Conservation (phyloP, 2,888 invertebrate genomes). For the Microchrysa polita region DNA sequence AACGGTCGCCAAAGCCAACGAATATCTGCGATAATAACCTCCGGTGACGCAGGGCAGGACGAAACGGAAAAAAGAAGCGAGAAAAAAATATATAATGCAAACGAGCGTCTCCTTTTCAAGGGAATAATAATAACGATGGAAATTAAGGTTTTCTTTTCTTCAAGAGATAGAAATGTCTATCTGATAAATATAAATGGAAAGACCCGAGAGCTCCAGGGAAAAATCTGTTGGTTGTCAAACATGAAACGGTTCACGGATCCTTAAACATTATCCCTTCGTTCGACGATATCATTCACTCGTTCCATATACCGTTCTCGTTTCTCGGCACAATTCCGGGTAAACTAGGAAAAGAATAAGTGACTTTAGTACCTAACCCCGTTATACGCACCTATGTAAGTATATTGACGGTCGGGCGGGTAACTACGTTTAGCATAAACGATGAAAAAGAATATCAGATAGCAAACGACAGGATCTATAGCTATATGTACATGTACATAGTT, state of each 20-base stretch:
- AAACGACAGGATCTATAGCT: not conserved
- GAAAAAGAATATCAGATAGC: not conserved
- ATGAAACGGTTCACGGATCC: slow-evolving; percentile 22
- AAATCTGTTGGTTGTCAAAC: slow-evolving; percentile 3
- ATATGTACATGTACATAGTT: too few relatives aligned
- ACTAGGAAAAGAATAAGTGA: not conserved
- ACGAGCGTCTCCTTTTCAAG: not conserved
- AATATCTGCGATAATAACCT: not conserved
- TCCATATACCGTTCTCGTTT: too few relatives aligned
- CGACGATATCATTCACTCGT: not conserved
- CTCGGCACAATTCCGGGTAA: not conserved
- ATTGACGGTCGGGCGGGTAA: not conserved
- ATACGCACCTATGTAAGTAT: too few relatives aligned
- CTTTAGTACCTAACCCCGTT: not conserved
- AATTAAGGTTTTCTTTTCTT: slow-evolving; percentile 30
- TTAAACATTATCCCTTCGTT: slow-evolving; percentile 9
- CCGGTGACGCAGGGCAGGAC: not conserved
- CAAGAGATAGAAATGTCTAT: slow-evolving; percentile 41
- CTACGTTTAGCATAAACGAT: not conserved
- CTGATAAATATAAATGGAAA: slow-evolving; percentile 48
- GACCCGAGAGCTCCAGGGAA: slow-evolving; percentile 20
- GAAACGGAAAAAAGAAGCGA: not conserved
- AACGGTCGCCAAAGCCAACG: not conserved
- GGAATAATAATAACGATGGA: slow-evolving; percentile 21
- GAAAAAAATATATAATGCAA: not conserved